Conservation (phyloP, 2,888 invertebrate genomes). For the Zygothrica quintamaculata region DNA sequence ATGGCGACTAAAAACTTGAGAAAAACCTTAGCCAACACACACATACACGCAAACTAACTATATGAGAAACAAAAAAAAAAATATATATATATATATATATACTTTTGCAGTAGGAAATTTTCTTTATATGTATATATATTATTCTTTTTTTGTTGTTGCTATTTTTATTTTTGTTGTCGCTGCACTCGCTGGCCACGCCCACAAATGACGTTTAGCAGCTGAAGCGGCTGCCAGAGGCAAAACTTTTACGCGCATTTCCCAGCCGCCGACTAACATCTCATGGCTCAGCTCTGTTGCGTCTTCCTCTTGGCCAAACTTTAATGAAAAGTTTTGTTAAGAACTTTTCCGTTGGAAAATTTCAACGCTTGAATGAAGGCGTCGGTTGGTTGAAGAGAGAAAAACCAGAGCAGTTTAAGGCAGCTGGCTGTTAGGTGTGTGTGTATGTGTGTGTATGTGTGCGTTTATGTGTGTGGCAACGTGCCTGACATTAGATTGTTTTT, state of each 20-base stretch:
- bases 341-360: slow-evolving; percentile 75
- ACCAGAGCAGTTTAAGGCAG: not conserved
- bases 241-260: slow-evolving; percentile 64
- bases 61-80: slow-evolving; percentile 12
- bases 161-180: slow-evolving; percentile 25
- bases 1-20: slow-evolving; percentile 83
- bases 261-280: slow-evolving; percentile 19
- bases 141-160: slow-evolving; percentile 33
- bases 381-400: not conserved
- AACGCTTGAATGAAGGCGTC: slow-evolving; percentile 70
- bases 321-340: slow-evolving; percentile 80
- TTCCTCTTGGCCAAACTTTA: slow-evolving; percentile 72
- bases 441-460: not conserved
- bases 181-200: slow-evolving; percentile 63
- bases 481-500: slow-evolving; percentile 73
- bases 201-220: slow-evolving; percentile 76
- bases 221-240: slow-evolving; percentile 70
- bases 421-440: slow-evolving; percentile 1
- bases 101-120: slow-evolving; percentile 41
- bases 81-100: slow-evolving; percentile 53
- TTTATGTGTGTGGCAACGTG: slow-evolving; percentile 19
- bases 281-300: slow-evolving; percentile 33
- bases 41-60: slow-evolving; percentile 8
- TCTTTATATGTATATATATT: no score
- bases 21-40: slow-evolving; percentile 61